phyloP scores from a whole-genome alignment of 2,797 vertebrate genomes.

The Moxostoma hubbsi region DNA sequence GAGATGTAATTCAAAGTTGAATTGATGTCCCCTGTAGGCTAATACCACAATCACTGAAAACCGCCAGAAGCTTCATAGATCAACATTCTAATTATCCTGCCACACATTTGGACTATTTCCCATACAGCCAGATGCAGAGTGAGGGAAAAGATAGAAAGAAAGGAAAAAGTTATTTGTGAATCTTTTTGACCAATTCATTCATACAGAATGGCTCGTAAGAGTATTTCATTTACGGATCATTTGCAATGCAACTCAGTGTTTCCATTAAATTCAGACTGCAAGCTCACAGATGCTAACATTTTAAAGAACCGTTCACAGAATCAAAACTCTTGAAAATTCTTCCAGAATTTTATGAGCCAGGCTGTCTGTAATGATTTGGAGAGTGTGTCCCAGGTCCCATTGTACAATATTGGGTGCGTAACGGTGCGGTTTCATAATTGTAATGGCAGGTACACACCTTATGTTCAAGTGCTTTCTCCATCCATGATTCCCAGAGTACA shows the following conservation, averaged over 20 bases:
- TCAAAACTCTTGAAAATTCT: neutral
- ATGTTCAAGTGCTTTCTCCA: conserved; percentile 49
- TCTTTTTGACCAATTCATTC: too few species aligned
- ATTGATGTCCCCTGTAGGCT: conserved; percentile 19
- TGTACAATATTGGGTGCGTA: neutral
- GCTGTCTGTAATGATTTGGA: conserved; percentile 6
- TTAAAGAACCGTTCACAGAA: neutral
- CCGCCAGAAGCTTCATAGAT: conserved; percentile 21
- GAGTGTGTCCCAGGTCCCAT: neutral
- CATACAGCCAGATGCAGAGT: conserved; percentile 52
- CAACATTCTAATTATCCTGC: conserved; percentile 63
- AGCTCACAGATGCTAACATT: too few species aligned
- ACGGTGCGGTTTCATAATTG: conserved; percentile 6
- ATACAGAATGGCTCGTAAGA: too few species aligned
- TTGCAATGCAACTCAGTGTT: too few species aligned
- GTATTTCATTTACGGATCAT: too few species aligned
- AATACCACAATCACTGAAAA: neutral
- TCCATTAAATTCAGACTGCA: too few species aligned
- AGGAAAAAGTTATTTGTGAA: too few species aligned
- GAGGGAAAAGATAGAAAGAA: neutral
- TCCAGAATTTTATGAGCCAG: neutral
- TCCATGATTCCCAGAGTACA: conserved; percentile 69
- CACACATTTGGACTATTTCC: conserved; percentile 53
- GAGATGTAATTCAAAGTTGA: neutral
- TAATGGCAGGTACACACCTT: conserved; percentile 14